Evolutionary conservation across 1,140 invertebrate genomes (phyloP).

Genomic region (Nephila pilipes): DNA sequence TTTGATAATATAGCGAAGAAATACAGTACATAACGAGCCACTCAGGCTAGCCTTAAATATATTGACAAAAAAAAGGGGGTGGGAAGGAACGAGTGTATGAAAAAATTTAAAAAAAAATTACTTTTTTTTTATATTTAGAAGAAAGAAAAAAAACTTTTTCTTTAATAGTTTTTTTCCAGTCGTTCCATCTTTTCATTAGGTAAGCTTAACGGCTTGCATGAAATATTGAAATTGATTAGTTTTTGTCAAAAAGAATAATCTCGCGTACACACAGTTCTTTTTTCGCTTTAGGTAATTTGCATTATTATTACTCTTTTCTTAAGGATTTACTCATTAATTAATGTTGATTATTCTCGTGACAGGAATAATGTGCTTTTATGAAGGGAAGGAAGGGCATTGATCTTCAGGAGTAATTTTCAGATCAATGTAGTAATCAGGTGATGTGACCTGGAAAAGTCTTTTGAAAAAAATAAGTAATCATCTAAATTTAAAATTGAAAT

Average conservation of each 20-base stretch:
- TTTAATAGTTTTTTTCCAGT: neutral
- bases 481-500: no score
- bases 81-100: no score
- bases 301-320: neutral
- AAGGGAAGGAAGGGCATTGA: neutral
- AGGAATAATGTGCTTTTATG: neutral
- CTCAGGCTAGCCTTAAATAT: no score
- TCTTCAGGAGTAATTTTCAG: neutral
- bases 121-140: no score
- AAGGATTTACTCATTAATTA: neutral
- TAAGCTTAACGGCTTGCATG: neutral
- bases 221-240: slow-evolving; percentile 14
- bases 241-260: neutral
- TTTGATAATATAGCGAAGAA: no score
- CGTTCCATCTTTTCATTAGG: neutral
- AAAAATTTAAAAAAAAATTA: no score
- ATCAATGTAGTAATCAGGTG: neutral
- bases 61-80: no score
- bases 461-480: neutral
- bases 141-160: neutral
- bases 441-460: neutral
- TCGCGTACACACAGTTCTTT: neutral
- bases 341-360: neutral
- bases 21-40: no score
- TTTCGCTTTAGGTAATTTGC: neutral